Base-by-base conservation (phyloP, 2,113 vertebrate species). In the Gallinago undulata region DNA sequence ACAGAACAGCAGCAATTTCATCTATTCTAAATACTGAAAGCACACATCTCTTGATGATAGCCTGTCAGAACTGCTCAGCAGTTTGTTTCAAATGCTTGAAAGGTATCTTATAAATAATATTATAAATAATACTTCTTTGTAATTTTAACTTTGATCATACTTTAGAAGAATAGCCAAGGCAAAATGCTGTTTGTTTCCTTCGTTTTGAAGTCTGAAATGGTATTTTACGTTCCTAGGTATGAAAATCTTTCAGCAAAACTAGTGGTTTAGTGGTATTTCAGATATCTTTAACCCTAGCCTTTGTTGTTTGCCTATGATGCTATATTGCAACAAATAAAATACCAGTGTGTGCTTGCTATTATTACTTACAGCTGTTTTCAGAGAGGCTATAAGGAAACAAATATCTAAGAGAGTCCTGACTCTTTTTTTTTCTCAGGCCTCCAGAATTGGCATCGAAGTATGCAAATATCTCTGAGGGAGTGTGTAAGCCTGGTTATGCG, bases 401-500 rank as follows among this genome's bases (percentile, higher is more conserved):
- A 64, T 19, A 73, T n/a, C 64, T 83, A 82, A 57, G 64, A 87
- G 57, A 92, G 35, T 75, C 62, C 68, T 97, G 74, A 98, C 96
- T 83, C 33, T 87, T 91, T 77, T 94, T 96, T 82, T 92, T 72
- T 91, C 75, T 37, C 97, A 99, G 99, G 97, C 98, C 99, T 95
- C 97, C 94, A 66, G 99, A 99, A 90, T 95, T 99, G 97, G 96
- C 97, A 88, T 98, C 98, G 93, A 99, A 99, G 97, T 99, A 99
- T 43, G 98, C 98, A 87, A 99, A 99, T 98, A 98, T 99, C 96
- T 99, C 99, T 37, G 98, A 99, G 70, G 99, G 99, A 94, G 85
- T 95, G 87, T 99, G 99, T 98, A 99, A 98, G 85, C 99, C 98
- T 21, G 99, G 99, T 95, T 99, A 99, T 62, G 98, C 99, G 64